Evolutionary conservation across 2,888 invertebrate genomes (phyloP).

Genomic region (Caenorhabditis becei): DNA sequence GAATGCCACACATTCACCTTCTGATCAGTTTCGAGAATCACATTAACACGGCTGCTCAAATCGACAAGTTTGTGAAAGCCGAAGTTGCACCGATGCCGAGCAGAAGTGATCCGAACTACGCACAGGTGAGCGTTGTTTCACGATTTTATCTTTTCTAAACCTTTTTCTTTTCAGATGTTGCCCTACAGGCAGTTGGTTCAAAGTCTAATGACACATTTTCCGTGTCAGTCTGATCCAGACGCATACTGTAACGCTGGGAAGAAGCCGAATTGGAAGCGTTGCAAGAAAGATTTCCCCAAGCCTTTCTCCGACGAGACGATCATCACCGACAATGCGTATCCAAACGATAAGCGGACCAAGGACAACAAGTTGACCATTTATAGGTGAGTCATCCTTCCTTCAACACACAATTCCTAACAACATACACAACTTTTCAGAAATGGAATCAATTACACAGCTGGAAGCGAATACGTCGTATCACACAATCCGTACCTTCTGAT

Average conservation of each 20-base stretch:
- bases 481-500: slow-evolving; percentile 21
- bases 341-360: not conserved
- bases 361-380: not conserved
- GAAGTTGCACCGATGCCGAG: slow-evolving; percentile 11
- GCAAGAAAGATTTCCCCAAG: slow-evolving; percentile 18
- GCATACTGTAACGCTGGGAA: slow-evolving; percentile 30
- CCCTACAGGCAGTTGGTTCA: slow-evolving; percentile 9
- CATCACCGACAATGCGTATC: slow-evolving; percentile 5
- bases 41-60: slow-evolving; percentile 12
- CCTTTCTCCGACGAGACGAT: not conserved
- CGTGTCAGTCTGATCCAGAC: slow-evolving; percentile 8
- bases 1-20: slow-evolving; percentile 38
- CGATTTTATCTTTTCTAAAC: not conserved
- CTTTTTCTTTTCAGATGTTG: not conserved
- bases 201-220: slow-evolving; percentile 33
- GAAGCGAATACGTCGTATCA: slow-evolving; percentile 18
- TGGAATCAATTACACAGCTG: not conserved
- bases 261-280: slow-evolving; percentile 21
- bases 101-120: not conserved
- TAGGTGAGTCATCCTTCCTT: too few species aligned
- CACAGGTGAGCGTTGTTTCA: not conserved
- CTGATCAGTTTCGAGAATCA: slow-evolving; percentile 12
- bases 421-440: not conserved
- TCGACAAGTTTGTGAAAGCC: slow-evolving; percentile 18
- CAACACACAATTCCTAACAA: too few species aligned